Base-by-base conservation (phyloP, 2,797 vertebrate genomes). In the Eutrigla gurnardus region DNA sequence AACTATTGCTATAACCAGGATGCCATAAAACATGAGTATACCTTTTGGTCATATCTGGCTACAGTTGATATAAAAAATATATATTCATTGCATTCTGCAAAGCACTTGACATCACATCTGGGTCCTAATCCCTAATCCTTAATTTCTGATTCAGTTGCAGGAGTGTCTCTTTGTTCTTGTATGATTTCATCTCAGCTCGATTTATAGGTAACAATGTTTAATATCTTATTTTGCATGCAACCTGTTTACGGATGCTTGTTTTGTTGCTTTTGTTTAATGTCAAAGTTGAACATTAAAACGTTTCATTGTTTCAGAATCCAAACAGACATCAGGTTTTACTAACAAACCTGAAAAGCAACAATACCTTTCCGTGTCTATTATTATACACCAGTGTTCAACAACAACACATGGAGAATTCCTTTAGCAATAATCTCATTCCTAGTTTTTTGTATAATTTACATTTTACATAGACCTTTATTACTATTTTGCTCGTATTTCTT, bases 61-160 rank as follows among this genome's bases (percentile, higher is more conserved):
- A 11, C 18, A 10, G 7, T 9, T 39, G 12, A 39, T 67, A 25
- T 25, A 25, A 25, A 25, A 25, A 25, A 25, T 1, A 25, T 9
- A 6, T 33, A 37, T 75, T 61, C 0, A 73, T 70, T 65, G 54
- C 7, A 67, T 46, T 69, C 58, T 49, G 39, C 35, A 52, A 11
- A 4, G 47, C 53, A 40, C 17, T 78, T 66, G 5, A 74, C 46
- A 54, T 75, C 43, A 71, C 33, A 73, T 68, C 67, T 49, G 35
- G 13, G n/a, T 60, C 53, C 33, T 78, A 43, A 69, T 69, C 63
- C 43, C 18, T 67, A 55, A 81, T 79, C 71, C 43, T 64, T 63
- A 46, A 33, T 42, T 80, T 75, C 43, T n/a, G 7, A 77, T 79
- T 74, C 62, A 63, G 1, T n/a, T 52, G 42, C 61, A 65, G 6